Conservation (phyloP, 2,113 vertebrate species). For the Aegithalos caudatus region DNA sequence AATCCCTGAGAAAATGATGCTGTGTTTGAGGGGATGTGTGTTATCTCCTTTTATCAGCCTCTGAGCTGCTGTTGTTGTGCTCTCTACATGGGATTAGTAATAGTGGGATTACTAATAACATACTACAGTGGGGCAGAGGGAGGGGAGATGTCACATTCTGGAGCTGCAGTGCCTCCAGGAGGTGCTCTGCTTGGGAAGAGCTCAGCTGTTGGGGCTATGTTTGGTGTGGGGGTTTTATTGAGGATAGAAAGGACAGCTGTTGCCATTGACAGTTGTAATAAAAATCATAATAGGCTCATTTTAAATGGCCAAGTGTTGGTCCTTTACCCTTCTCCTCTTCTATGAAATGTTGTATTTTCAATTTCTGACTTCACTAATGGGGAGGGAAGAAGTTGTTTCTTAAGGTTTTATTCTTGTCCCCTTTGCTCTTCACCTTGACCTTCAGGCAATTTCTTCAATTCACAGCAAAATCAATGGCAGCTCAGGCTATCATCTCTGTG, state of each 20-base stretch:
- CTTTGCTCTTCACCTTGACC: not conserved
- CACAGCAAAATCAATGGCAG: not conserved
- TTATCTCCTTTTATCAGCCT: conserved; percentile 28
- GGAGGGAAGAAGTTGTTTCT: not conserved
- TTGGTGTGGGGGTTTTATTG: not conserved
- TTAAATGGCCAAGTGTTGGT: not conserved
- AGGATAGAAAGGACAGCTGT: not conserved
- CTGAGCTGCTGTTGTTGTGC: conserved; percentile 35
- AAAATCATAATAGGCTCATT: not conserved
- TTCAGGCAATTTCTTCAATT: not conserved
- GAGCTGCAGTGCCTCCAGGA: not conserved
- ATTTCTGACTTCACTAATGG: not conserved
- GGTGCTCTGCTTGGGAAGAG: not conserved
- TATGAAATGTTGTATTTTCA: not conserved
- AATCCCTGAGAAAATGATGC: conserved; percentile 21
- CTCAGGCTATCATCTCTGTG: not conserved
- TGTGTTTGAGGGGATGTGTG: conserved; percentile 28
- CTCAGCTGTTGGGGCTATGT: not conserved
- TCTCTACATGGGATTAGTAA: conserved; percentile 11
- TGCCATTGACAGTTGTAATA: not conserved
- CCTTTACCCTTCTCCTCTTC: not conserved
- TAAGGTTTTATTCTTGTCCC: not conserved
- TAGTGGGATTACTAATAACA: conserved; percentile 29
- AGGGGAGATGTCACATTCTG: not conserved
- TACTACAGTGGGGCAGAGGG: not conserved